Base-by-base conservation (phyloP, 2,888 invertebrate genomes). In the Lithophane semibrunnea region DNA sequence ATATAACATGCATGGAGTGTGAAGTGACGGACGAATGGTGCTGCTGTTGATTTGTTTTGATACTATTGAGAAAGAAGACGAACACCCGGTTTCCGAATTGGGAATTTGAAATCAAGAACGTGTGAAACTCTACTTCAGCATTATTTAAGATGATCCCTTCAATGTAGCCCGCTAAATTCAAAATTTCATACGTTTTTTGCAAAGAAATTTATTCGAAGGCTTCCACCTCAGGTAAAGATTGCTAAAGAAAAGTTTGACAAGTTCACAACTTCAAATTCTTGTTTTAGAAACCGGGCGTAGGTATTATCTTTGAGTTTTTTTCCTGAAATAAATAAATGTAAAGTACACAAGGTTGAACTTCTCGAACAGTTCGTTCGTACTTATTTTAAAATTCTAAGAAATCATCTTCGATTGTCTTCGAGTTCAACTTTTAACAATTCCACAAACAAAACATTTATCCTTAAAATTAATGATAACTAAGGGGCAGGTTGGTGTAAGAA, bases 381-480 rank as follows among this genome's bases (percentile, higher is more conserved):
- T 37, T 37, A 21, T 16, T 64, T 10, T 16, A 21, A 42, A 24
- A 37, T 49, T 70, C 13, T 24, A 24, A 42, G 37, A 29, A 73
- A 18, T 29, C 12, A 29, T 44, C n/a, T 44, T 61, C 24, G 21
- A 24, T 44, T 76, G 4, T 21, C 24, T 61, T 44, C 7, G 29
- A 75, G 49, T 21, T 29, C 5, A 52, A 61, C 21, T 60, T 37
- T 56, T 7, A 24, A 60, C 47, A 49, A 56, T 77, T 75, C 47
- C 49, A 63, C 29, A 29, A 77, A 49, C 37, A 60, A 65, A 56
- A n/a, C 52, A 42, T 37, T 7, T 21, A 42, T 58, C 21, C 16
- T 49, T 58, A 5, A 80, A 78, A 21, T 73, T 16, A 37, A 65
- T 29, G 3, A 37, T 56, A 37, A 13, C 49, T 47, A 8, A 54